Base-by-base conservation (phyloP, 2,797 vertebrate genomes). In the Glossophaga mutica region DNA sequence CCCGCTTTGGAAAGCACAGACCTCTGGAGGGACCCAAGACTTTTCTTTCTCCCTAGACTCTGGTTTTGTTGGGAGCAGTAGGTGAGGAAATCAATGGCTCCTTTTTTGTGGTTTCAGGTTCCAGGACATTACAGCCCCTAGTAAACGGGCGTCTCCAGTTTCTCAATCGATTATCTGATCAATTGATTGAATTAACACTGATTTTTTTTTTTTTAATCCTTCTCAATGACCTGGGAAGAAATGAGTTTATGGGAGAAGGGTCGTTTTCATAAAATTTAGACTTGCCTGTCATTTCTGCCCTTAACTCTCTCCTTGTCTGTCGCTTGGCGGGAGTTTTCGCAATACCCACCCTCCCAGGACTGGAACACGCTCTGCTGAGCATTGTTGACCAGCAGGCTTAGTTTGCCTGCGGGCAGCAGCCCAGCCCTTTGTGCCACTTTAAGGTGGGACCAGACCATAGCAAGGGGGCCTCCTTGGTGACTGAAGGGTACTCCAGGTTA, bases 141-240 rank as follows among this genome's bases (percentile, higher is more conserved):
- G 98, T 98, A 97, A 98, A 98, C 97, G 92, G 98, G 97, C 98
- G 97, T 97, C 97, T 98, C 98, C 96, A 98, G 98, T 98, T 99
- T 98, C 98, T 97, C 97, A 98, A 98, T 99, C 98, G 96, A 99
- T 99, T 98, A 97, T 92, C 97, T 99, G 98, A 99, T 99, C 98
- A 98, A 98, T 99, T 99, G 98, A 99, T 99, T 99, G 98, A 98
- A 99, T 99, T 99, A 99, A 98, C 98, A 98, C 98, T 98, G 99
- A 98, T 98, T 99, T 98, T 97, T 95, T 97, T n/a, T n/a, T 98
- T 57, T 18, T 7, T 2, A 62, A 62, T 29, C 74, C 97, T 96
- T 96, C 97, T 98, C 97, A 95, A 94, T 97, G 98, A 95, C 97
- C 97, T 96, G 97, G 98, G 98, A 98, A 98, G 98, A 98, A 98